phyloP scores from a whole-genome alignment of 2,113 vertebrate genomes.

The Rana temporaria region DNA sequence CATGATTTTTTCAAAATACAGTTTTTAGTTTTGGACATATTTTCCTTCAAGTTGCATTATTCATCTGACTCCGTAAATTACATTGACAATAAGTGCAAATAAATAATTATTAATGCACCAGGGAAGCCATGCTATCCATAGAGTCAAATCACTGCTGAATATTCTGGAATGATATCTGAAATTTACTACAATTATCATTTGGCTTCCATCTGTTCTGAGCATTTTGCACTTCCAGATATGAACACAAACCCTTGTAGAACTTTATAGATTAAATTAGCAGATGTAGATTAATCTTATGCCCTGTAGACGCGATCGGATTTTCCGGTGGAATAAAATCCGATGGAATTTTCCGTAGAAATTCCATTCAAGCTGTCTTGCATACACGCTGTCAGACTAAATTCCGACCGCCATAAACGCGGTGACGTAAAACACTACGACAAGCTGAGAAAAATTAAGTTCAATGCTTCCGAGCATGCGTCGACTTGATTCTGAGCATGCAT shows the following conservation, averaged over 20 bases:
- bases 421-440: too few relatives aligned
- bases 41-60: constrained; percentile 32
- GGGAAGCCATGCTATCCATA: constrained; percentile 24
- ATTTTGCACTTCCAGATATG: constrained; percentile 29
- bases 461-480: too few relatives aligned
- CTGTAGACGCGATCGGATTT: too few relatives aligned
- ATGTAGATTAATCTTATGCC: constrained; percentile 13
- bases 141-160: constrained; percentile 24
- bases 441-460: too few relatives aligned
- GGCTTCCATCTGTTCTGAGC: constrained; percentile 19
- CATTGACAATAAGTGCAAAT: constrained; percentile 34
- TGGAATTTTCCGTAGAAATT: too few relatives aligned
- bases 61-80: constrained; percentile 33
- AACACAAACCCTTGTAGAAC: constrained; percentile 38
- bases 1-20: constrained; percentile 14
- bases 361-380: too few relatives aligned
- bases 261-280: constrained; percentile 35
- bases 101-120: constrained; percentile 51
- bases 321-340: too few relatives aligned
- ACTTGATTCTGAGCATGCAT: too few relatives aligned
- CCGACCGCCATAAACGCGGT: too few relatives aligned
- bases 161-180: constrained; percentile 29
- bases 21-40: constrained; percentile 14
- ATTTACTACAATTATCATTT: constrained; percentile 47
- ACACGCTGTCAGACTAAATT: too few relatives aligned